Evolutionary conservation across 2,797 vertebrate species (phyloP).

Genomic region (Myotis planiceps): DNA sequence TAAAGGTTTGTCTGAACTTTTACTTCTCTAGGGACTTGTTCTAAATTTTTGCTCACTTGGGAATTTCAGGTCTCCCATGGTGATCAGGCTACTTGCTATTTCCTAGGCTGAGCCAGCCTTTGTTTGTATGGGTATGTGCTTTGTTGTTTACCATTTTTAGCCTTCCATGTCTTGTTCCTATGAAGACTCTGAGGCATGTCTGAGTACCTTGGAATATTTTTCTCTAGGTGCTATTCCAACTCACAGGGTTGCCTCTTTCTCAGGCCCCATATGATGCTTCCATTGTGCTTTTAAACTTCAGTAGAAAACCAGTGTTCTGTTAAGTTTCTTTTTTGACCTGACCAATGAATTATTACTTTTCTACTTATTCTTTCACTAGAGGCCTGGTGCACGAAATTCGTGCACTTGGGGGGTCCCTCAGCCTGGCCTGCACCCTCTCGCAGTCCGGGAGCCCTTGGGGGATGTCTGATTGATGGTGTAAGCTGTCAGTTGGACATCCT

Average conservation of each 20-base stretch:
- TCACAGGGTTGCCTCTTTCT: neutral
- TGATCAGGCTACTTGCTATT: neutral
- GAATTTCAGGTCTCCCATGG: neutral
- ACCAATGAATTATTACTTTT: neutral
- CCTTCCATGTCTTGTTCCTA: neutral
- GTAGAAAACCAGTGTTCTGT: neutral
- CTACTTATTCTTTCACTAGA: neutral
- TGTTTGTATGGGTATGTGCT: neutral
- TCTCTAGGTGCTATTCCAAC: neutral
- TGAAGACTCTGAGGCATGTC: neutral
- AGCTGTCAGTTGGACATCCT: no score
- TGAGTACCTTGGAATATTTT: neutral
- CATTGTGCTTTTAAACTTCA: neutral
- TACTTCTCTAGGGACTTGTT: neutral
- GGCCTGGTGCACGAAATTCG: no score
- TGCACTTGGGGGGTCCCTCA: no score
- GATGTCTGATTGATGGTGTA: no score
- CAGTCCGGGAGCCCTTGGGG: no score
- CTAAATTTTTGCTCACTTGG: conserved; percentile 34
- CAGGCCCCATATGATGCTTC: rapidly evolving
- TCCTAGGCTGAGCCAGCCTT: neutral
- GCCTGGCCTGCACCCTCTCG: no score
- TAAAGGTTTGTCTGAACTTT: neutral
- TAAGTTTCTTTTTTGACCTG: neutral
- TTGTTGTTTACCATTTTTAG: neutral